Evolutionary conservation across 2,888 invertebrate species (phyloP), one percentile per base, ranked within the genome.

Genomic region (Sthenelais limicola): DNA sequence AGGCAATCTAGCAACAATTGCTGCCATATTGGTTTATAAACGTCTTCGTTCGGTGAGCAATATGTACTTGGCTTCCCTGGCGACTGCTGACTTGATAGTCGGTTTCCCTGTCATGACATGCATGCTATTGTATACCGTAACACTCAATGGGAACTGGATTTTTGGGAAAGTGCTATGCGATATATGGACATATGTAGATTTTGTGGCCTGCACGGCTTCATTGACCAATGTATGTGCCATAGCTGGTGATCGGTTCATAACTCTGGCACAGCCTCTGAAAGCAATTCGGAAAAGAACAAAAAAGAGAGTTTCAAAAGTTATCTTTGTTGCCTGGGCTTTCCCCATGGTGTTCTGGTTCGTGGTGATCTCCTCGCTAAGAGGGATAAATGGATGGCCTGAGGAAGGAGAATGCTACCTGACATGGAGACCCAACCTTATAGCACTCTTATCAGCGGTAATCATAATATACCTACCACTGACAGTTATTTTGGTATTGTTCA

Each of bases 221-320:
- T 74, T 82, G 38, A 82, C 82, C 68, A 82, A 82, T 51, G 80
- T 81, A 21, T 82, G 81, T 71, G 79, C 81, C n/a, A 82, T 82
- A 33, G 82, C 80, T 15, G 67, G 79, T 38, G 82, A 82, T 69
- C 67, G 82, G 24, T 82, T 79, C 54, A 79, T 78, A 71, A 81
- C 82, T 62, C 73, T 82, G 62, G 80, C 83, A 38, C 76, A 82
- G 48, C 82, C 82, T n/a, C 72, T 82, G 30, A 72, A 81, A 32
- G 56, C 74, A 15, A 79, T 83, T n/a, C 78, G 80, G 70, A 78
- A 75, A 48, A 70, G 82, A 26, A 82, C 80, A 35, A 73, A 78
- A n/a, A 56, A 75, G 5, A 28, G 80, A 12, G 83, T 82, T 3
- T 51, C 76, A 4, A 68, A 69, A 12, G 49, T 79, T n/a, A 78